Base-by-base conservation (phyloP, 2,113 vertebrate genomes). In the Labrus mixtus region DNA sequence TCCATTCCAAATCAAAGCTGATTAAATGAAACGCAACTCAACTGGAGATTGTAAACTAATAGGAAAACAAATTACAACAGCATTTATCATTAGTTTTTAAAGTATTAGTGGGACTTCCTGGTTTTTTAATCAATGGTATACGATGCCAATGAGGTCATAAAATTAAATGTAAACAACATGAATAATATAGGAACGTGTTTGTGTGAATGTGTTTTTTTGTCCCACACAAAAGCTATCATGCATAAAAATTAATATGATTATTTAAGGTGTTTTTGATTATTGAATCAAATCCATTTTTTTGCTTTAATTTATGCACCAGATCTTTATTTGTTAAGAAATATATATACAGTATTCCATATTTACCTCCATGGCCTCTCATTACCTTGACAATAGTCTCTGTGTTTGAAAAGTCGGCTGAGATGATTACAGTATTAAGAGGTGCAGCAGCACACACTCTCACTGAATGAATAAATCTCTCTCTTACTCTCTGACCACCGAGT, bases 401-500 rank as follows among this genome's bases (percentile, higher is more conserved):
- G 37, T 56, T n/a, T 79, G 25, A 60, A 74, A 76, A 48, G 46
- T 57, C 39, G 33, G 55, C 22, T 73, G 54, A 73, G 57, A 68
- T 41, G 53, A 68, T 63, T 73, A 68, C 51, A 41, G 25, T 61
- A 63, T 25, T 48, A 62, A 70, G 63, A 69, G 50, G 50, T 33
- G 62, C 55, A 69, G 51, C n/a, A 55, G 7, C 46, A 33, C 37
- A 68, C 66, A 63, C 65, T 71, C 48, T 33, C 64, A 67, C 46
- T 33, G 48, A 76, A 78, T 58, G 54, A 78, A 73, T 71, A 76
- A 73, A 81, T 82, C 33, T 41, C 50, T 50, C 29, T 68, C 51
- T 46, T 12, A 33, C 29, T 54, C 56, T 43, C 75, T 73, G 61
- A 83, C 70, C 78, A 78, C 65, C 51, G 69, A 82, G 54, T 69